Evolutionary conservation across 2,888 invertebrate species (phyloP), one percentile per base, ranked within the genome.

Genomic region (Drosophila planitibia): DNA sequence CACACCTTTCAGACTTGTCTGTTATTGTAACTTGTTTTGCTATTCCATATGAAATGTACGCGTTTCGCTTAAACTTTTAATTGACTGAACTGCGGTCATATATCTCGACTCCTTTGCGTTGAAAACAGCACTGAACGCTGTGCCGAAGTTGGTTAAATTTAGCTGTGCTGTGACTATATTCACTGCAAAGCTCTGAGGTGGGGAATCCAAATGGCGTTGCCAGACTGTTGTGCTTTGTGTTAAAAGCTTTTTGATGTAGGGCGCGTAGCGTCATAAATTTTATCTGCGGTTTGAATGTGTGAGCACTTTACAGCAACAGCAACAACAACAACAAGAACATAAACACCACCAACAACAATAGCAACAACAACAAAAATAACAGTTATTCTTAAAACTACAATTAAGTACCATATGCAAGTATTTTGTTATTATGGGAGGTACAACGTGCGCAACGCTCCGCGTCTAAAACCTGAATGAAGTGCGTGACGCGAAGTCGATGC

Each of bases 101-200:
- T 71, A 70, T 78, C 75, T 81, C 47, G 30, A 53, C 53, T 70
- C 37, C 49, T 78, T 75, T 53, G 71, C 75, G 72, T 71, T 68
- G 57, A 70, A 81, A 75, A 65, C 65, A 67, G 10, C 68, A 81
- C 76, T 81, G 49, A 72, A 35, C 0, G 58, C 47, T 60, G 30
- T 35, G 39, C 52, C 59, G 68, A 44, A 65, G 41, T 35, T 58
- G 61, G 33, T 47, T 67, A 33, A 62, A 57, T 65, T 59, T 67
- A 74, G 79, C 67, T 67, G 74, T 54, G 60, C 51, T 12, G 19
- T 52, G 58, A 49, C 64, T 65, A 74, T 57, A 63, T 74, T 70
- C 32, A 47, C 51, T 53, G 9, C 19, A 75, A 64, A 78, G 77
- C 77, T 78, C 59, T 64, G 22, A 37, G 32, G 41, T 61, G 70